Percentiles rank a stretch among this genome's conserved stretches.
phyloP scores from a whole-genome alignment of 2,113 vertebrate genomes.

The Stercorarius parasiticus region DNA sequence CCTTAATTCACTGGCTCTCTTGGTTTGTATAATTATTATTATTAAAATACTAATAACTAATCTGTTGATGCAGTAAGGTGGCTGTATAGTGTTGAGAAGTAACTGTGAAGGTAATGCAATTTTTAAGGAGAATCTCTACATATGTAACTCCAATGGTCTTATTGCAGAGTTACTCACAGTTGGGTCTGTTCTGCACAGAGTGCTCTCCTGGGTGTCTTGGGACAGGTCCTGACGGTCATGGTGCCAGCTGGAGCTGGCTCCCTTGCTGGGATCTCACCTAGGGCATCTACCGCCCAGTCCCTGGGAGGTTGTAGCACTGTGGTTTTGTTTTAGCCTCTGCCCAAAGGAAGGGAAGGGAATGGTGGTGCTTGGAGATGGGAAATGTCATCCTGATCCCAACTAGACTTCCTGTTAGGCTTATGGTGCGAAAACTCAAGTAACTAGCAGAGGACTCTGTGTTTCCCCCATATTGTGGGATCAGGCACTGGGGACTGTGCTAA shows the following conservation, averaged over 20 bases:
- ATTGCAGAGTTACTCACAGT: neutral
- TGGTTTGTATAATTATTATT: neutral
- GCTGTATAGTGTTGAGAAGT: neutral
- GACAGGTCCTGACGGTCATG: accelerated
- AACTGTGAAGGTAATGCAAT: neutral
- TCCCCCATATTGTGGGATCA: neutral
- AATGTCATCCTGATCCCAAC: neutral
- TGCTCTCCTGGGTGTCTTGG: neutral
- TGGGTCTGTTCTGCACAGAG: neutral
- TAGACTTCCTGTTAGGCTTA: neutral
- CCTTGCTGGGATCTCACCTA: neutral
- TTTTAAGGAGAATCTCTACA: neutral
- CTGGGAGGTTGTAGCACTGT: neutral
- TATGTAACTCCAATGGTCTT: neutral
- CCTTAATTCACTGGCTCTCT: neutral
- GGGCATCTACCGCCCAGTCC: accelerated
- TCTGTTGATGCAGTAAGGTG: neutral
- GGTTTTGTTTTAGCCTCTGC: neutral
- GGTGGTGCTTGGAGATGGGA: neutral
- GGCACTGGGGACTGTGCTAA: neutral
- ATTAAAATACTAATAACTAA: neutral
- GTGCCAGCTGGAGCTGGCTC: neutral
- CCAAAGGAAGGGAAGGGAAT: neutral
- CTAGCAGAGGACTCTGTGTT: neutral
- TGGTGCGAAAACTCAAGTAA: neutral